Evolutionary conservation across 2,113 vertebrate genomes (phyloP).

Genomic region (Heterochromis multidens): DNA sequence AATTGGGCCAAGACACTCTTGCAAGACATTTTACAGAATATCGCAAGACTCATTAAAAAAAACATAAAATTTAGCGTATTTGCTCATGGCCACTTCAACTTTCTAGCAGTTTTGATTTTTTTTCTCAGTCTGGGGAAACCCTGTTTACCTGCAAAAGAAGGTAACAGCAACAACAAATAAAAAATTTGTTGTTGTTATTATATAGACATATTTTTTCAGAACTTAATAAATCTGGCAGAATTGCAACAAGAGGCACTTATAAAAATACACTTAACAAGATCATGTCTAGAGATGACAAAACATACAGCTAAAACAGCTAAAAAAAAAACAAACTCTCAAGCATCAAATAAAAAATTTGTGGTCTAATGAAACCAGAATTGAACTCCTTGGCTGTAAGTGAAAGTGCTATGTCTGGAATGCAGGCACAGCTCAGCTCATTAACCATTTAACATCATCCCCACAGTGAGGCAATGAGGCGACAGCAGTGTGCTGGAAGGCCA

Average conservation of each 20-base stretch:
- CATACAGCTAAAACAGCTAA: neutral
- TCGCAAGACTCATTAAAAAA: neutral
- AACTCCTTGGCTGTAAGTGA: constrained; percentile 16
- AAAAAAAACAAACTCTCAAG: neutral
- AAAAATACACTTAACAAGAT: neutral
- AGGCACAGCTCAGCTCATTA: constrained; percentile 46
- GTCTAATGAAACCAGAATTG: neutral
- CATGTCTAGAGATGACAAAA: neutral
- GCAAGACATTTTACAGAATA: neutral
- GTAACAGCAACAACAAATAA: neutral
- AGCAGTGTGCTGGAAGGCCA: neutral
- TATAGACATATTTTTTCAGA: neutral
- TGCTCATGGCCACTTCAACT: neutral
- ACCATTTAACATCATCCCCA: constrained; percentile 8
- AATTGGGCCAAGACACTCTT: neutral
- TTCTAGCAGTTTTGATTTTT: neutral
- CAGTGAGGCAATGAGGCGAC: constrained; percentile 37
- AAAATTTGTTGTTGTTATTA: neutral
- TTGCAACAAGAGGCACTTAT: neutral
- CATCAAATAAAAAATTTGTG: neutral
- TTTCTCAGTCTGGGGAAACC: neutral
- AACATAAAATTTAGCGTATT: neutral
- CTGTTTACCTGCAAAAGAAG: neutral
- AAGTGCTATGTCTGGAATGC: constrained; percentile 17
- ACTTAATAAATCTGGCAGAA: neutral